phyloP scores from a whole-genome alignment of 1,140 invertebrate species.

The Lordiphosa mommai region DNA sequence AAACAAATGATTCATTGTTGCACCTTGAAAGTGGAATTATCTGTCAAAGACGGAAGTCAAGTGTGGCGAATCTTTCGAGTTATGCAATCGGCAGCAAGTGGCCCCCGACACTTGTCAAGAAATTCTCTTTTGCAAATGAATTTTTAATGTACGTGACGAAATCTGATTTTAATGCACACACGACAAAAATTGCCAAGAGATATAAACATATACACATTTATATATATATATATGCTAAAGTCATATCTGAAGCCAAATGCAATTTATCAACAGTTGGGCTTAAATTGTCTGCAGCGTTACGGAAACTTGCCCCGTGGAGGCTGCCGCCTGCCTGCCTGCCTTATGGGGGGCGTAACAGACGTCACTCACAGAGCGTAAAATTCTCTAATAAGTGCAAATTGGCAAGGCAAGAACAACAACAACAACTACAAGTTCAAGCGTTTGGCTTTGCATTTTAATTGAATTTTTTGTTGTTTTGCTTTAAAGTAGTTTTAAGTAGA shows the following conservation, averaged over 20 bases:
- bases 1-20: conserved; percentile 27
- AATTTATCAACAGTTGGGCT: conserved; percentile 75
- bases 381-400: conserved; percentile 72
- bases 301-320: conserved; percentile 56
- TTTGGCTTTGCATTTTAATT: conserved; percentile 50
- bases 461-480: conserved; percentile 24
- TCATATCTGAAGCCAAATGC: conserved; percentile 66
- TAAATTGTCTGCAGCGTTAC: conserved; percentile 74
- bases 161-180: conserved; percentile 65
- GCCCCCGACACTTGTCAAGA: conserved; percentile 49
- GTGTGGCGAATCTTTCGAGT: conserved; percentile 22
- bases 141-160: conserved; percentile 74
- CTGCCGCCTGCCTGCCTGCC: conserved; percentile 34
- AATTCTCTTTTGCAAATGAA: conserved; percentile 51
- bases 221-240: conserved; percentile 21
- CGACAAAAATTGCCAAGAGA: conserved; percentile 10
- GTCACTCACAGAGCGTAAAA: conserved; percentile 43
- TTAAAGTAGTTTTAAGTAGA: conserved; percentile 25
- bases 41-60: conserved; percentile 32
- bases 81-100: conserved; percentile 61
- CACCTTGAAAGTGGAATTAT: conserved; percentile 17
- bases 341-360: background rate
- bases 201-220: background rate
- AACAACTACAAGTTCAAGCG: conserved; percentile 7
- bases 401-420: conserved; percentile 25